Base-by-base conservation (phyloP, 2,888 invertebrate genomes). In the Oscheius sp. region DNA sequence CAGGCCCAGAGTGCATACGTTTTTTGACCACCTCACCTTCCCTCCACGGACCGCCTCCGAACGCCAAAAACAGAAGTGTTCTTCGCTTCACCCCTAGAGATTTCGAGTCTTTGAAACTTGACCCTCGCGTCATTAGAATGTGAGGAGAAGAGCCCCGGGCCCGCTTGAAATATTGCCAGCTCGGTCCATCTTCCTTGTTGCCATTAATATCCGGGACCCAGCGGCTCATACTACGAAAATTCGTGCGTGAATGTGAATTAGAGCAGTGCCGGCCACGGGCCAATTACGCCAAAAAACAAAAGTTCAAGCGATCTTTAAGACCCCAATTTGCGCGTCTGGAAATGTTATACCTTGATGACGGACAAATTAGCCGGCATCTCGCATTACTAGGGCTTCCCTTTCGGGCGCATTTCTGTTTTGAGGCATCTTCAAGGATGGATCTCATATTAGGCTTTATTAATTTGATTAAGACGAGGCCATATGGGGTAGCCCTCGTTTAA, bases 41-140 rank as follows among this genome's bases (percentile, higher is more conserved):
- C 21, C 21, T 21, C 21, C 21, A 21, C 21, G 21, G 21, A 21
- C 21, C 21, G 21, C 21, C 21, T 42, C 42, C 4, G 29, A 47
- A 29, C 47, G 4, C 37, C 32, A 11, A 57, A 21, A 32, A 32
- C 57, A 57, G 57, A 57, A 32, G 29, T 53, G 29, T 29, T 10
- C 57, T 57, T 29, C 9, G 0, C 57, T n/a, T 29, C 29, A 4
- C 57, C 57, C 57, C 57, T 29, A 32, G 57, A 33, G 57, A 32
- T 29, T 57, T 57, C 32, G 2, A 33, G 57, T 33, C 57, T 32
- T 57, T 33, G 33, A 57, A 57, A 57, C 29, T 10, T 57, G 57
- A 57, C 57, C 57, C 32, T 57, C 57, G 29, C 57, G 57, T 57
- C 57, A 57, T 57, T 29, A 57, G 33, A 57, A 57, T 57, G 33